Percentiles rank a stretch among this genome's conserved stretches.
These are phyloP conservation scores for Tanypteryx hageni DNA, from an alignment of 2,888 invertebrate species.

Conservation along the genomic window DNA sequence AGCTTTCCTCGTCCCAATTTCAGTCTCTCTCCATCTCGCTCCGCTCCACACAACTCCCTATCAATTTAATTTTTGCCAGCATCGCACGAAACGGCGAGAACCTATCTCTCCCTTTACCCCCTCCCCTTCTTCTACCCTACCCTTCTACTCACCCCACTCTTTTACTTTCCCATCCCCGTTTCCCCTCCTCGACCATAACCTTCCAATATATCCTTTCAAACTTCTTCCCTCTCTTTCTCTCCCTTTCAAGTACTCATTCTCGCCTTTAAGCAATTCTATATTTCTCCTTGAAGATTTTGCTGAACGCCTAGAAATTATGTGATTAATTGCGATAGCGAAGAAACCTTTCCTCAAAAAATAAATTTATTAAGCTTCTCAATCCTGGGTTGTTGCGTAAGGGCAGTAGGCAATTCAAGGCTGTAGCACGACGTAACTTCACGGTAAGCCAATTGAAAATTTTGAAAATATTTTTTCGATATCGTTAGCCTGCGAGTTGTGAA, in stretches of 20 bases:
- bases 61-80: constrained; percentile 42
- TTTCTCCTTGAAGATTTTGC: neutral
- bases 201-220: too few relatives aligned
- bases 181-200: neutral
- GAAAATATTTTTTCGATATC: too few relatives aligned
- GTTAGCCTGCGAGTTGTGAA: too few relatives aligned
- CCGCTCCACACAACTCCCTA: neutral
- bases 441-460: too few relatives aligned
- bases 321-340: neutral
- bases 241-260: too few relatives aligned
- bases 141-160: neutral
- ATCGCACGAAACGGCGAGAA: neutral
- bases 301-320: neutral
- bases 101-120: neutral
- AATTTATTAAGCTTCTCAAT: neutral
- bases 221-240: too few relatives aligned
- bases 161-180: neutral
- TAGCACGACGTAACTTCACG: neutral
- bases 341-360: neutral
- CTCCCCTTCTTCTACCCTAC: neutral
- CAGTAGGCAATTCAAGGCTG: neutral
- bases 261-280: too few relatives aligned
- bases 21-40: neutral
- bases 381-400: neutral
- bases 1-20: neutral